These are phyloP conservation scores for Emydura subglobosa DNA, from an alignment of 2,113 vertebrate genomes.

Conservation along the genomic window DNA sequence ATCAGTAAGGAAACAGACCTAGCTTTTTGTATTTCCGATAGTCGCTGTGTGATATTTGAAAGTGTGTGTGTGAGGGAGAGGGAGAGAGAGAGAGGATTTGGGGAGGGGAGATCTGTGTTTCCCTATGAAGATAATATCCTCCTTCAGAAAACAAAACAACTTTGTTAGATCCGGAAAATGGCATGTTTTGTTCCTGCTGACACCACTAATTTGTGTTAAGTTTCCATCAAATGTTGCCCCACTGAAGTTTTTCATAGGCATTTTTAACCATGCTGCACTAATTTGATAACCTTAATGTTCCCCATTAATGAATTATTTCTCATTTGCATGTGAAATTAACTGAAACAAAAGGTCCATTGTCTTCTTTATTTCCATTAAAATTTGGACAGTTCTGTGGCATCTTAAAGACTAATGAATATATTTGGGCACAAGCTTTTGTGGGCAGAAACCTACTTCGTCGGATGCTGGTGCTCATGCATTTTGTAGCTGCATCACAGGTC, in stretches of 20 bases:
- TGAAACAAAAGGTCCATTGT: slow-evolving; percentile 9
- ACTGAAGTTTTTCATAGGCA: background rate
- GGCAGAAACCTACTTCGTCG: too few relatives aligned
- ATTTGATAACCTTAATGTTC: background rate
- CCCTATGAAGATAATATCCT: background rate
- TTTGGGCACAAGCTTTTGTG: too few relatives aligned
- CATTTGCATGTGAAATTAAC: slow-evolving; percentile 38
- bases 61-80: background rate
- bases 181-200: slow-evolving; percentile 7
- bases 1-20: background rate
- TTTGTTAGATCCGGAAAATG: background rate
- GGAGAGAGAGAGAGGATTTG: background rate
- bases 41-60: background rate
- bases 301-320: slow-evolving; percentile 17
- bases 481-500: background rate
- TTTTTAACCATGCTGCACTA: background rate
- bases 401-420: too few relatives aligned
- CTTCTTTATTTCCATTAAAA: fast-evolving
- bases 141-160: background rate
- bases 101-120: background rate
- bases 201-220: background rate
- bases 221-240: background rate
- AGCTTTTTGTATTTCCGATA: background rate
- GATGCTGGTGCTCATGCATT: background rate
- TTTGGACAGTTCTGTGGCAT: too few relatives aligned